Conservation (phyloP, 1,140 invertebrate genomes). For the Paralvinella palmiformis region DNA sequence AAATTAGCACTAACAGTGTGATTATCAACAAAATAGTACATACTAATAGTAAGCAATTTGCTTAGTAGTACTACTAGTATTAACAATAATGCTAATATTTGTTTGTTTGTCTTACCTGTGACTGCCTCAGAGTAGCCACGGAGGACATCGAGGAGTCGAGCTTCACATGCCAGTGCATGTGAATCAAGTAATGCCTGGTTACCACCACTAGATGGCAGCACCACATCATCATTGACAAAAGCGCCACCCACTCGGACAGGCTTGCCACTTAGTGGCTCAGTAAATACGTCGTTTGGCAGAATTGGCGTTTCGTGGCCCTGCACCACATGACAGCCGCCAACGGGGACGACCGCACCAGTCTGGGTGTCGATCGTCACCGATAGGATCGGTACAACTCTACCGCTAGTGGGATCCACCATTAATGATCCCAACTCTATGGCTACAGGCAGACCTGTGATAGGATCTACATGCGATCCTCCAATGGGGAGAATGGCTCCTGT, state of each 20-base stretch:
- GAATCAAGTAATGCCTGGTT: constrained; percentile 40
- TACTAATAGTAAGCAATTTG: too few species aligned
- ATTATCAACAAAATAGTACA: too few species aligned
- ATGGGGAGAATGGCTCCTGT: constrained; percentile 41
- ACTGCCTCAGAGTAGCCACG: constrained; percentile 32
- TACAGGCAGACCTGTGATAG: constrained; percentile 37
- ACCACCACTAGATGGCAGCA: constrained; percentile 37
- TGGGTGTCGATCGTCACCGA: constrained; percentile 33
- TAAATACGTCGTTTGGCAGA: constrained; percentile 33
- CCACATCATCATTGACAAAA: constrained; percentile 19
- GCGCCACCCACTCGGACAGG: constrained; percentile 34
- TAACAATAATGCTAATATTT: too few species aligned
- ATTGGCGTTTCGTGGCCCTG: constrained; percentile 28
- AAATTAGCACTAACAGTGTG: too few species aligned
- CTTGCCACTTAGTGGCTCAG: constrained; percentile 34
- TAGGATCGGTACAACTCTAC: constrained; percentile 39
- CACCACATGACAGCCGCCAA: constrained; percentile 32
- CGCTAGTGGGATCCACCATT: constrained; percentile 39
- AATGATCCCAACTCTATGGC: constrained; percentile 43
- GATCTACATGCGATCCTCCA: constrained; percentile 39
- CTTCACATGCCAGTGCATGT: constrained; percentile 37
- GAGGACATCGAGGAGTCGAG: constrained; percentile 29
- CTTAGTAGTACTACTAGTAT: too few species aligned
- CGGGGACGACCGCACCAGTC: constrained; percentile 38
- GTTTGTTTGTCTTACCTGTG: background rate